Evolutionary conservation across 92 coral and sea anemone species (phyloP), one percentile per base, ranked within the genome.

Genomic region (Epizoanthus scotinus): DNA sequence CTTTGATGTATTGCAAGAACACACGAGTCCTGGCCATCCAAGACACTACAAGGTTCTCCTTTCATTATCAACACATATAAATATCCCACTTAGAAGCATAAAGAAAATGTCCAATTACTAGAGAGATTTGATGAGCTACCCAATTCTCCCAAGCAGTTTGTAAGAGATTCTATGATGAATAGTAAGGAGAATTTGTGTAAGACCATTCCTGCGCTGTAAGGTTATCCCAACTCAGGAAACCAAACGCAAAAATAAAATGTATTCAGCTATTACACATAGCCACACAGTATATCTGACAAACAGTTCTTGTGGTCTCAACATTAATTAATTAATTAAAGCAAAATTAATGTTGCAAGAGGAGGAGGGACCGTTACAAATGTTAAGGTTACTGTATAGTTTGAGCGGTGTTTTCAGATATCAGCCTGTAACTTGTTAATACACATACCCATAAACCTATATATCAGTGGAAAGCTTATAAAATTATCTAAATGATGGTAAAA

Each of bases 61-160:
- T 29, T 17, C 67, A 27, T 57, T 31, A 21, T 8, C 8, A 70
- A 20, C 59, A 55, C 57, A 58, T 34, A 50, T 38, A 34, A 31
- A 75, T 75, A 58, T 75, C 59, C 81, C 60, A 31, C 56, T 34
- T 60, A 38, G 49, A 19, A 19, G 55, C 20, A 75, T 60, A 34
- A 29, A 26, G 28, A 50, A 70, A 47, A 19, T 31, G 40, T 74
- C 66, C 38, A 22, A 75, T 75, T 50, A 42, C 13, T 13, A 56
- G 55, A 56, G 56, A 31, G 20, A 57, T 38, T 20, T 75, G 67
- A 20, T 50, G 21, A 74, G 36, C 81, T 38, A 74, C 61, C 44
- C 29, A 19, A 57, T 54, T 40, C 9, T 18, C 24, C 59, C 64
- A 60, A 56, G 31, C 38, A 20, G 63, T 59, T 71, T 53, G 29